Conservation (phyloP, 2,888 invertebrate species). For the Campopleginae sp. region DNA sequence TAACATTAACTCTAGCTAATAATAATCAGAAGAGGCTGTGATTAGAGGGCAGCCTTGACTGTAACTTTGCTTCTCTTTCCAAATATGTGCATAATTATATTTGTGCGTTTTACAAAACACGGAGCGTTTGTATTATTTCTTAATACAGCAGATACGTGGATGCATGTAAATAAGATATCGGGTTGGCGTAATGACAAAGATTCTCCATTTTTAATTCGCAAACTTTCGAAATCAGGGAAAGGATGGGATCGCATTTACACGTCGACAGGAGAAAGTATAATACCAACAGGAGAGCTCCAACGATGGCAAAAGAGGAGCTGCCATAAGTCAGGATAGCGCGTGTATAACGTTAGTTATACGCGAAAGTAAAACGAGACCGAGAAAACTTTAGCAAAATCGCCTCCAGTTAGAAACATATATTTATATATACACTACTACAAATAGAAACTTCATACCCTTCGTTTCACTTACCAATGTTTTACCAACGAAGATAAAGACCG, state of each 20-base stretch:
- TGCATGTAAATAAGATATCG: not conserved
- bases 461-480: slow-evolving; percentile 52
- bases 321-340: slow-evolving; percentile 29
- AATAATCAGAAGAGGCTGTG: slow-evolving; percentile 71
- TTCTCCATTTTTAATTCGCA: not conserved
- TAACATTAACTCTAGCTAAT: slow-evolving; percentile 66
- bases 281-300: slow-evolving; percentile 21
- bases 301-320: slow-evolving; percentile 12
- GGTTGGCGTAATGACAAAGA: not conserved
- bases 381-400: slow-evolving; percentile 53
- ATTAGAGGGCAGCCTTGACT: slow-evolving; percentile 63
- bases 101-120: not conserved
- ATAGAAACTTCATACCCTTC: slow-evolving; percentile 60
- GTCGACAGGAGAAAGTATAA: slow-evolving; percentile 23
- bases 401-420: slow-evolving; percentile 36
- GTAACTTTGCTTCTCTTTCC: slow-evolving; percentile 27
- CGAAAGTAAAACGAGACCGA: slow-evolving; percentile 59
- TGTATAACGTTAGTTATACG: slow-evolving; percentile 33
- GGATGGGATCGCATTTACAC: not conserved
- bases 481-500: slow-evolving; percentile 43
- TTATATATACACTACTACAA: slow-evolving; percentile 22
- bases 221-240: not conserved
- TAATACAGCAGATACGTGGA: not conserved
- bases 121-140: not conserved
- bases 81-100: not conserved